Evolutionary conservation across 2,888 invertebrate species (phyloP).

Genomic region (Netelia virgata): DNA sequence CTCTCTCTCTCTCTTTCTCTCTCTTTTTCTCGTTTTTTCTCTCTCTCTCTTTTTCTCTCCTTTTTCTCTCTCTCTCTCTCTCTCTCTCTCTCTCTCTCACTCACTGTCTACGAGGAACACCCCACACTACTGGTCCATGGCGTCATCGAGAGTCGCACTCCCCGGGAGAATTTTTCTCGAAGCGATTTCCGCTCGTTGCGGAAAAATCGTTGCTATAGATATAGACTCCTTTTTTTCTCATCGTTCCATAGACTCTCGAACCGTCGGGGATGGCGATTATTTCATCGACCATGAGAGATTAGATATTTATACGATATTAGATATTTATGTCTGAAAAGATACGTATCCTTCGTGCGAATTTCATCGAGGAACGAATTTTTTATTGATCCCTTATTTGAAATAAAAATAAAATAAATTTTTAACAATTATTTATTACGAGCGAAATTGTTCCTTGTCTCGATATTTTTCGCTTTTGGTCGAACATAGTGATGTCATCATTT

Average conservation of each 20-base stretch:
- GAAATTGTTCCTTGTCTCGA: no score
- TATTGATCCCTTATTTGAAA: no score
- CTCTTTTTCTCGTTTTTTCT: background rate
- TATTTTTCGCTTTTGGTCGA: no score
- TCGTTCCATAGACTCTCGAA: background rate
- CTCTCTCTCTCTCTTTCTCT: slow-evolving; percentile 9
- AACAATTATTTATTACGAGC: no score
- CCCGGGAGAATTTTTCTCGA: slow-evolving; percentile 42
- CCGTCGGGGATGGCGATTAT: background rate
- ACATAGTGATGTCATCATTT: no score
- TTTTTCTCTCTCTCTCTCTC: slow-evolving; percentile 22
- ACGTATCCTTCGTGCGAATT: no score
- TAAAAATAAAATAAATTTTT: no score
- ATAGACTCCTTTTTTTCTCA: slow-evolving; percentile 3
- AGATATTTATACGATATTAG: no score
- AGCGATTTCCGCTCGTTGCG: slow-evolving; percentile 56
- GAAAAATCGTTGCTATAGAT: slow-evolving; percentile 45
- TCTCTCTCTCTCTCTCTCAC: slow-evolving; percentile 41
- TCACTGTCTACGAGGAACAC: slow-evolving; percentile 30
- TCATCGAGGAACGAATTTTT: no score
- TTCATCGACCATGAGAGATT: no score
- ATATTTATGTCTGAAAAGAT: no score
- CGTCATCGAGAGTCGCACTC: slow-evolving; percentile 57
- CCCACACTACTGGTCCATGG: slow-evolving; percentile 49
- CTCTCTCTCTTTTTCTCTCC: slow-evolving; percentile 41